Evolutionary conservation across 2,113 vertebrate genomes (phyloP), one percentile per base, ranked within the genome.

Genomic region (Rhabdomys dilectus): DNA sequence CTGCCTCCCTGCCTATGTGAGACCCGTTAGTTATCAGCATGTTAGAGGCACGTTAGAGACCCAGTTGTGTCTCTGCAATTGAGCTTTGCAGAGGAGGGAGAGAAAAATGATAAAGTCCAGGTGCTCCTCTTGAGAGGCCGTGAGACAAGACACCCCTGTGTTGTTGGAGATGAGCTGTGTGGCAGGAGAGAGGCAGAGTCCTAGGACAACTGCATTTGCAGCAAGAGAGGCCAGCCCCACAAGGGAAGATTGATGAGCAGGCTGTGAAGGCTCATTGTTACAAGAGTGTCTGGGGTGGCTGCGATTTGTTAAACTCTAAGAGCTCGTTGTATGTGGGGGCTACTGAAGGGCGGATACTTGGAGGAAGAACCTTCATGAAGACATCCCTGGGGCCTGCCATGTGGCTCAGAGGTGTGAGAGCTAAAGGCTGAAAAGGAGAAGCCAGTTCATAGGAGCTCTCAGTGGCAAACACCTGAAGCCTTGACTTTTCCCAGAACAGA

Each of bases 401-500:
- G 81, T 42, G 21, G 12, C 42, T 75, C 29, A 64, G 17, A 11
- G 17, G 4, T 39, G 22, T 58, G 7, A 73, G 51, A 11, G 12
- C 10, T 56, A 48, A 81, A n/a, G 19, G 13, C 73, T 80, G 51
- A 56, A n/a, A 39, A 60, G 75, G 58, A 29, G 45, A 78, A 72
- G 34, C 19, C 34, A 60, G 21, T 34, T 80, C 48, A 53, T 6
- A 29, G 29, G 39, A 36, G 64, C 42, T 88, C 84, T 93, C 10
- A 39, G 31, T 21, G 42, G 15, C 60, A 62, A 42, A 45, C 39
- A 19, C 58, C 13, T 93, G 26, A 92, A n/a, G 68, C 39, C 10
- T 53, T 89, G 56, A 62, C 60, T 91, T 95, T 95, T 80, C 48
- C 60, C 48, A 86, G 42, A n/a, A 53, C 39, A 80, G 42, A n/a